phyloP scores from a whole-genome alignment of 2,797 vertebrate genomes.

The Sarcoramphus papa region DNA sequence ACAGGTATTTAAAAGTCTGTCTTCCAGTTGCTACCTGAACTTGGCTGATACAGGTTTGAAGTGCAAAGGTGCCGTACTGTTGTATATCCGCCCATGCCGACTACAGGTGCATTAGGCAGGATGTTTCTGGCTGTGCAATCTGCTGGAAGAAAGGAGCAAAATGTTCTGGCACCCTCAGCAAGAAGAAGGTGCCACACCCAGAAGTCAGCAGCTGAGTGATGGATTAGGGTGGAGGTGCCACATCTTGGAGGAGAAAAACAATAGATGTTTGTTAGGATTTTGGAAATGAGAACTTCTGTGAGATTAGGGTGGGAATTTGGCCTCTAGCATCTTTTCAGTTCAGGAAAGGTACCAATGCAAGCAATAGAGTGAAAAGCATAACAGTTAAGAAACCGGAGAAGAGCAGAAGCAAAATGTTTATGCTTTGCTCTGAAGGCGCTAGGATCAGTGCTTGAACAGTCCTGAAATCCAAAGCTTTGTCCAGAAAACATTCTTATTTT shows the following conservation, averaged over 20 bases:
- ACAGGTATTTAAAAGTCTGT: not conserved
- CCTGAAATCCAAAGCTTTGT: not conserved
- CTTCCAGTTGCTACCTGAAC: not conserved
- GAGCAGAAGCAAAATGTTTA: not conserved
- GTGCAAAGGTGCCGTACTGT: rapidly evolving
- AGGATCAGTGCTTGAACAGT: not conserved
- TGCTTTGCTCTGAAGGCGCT: not conserved
- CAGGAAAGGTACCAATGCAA: not conserved
- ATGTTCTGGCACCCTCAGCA: not conserved
- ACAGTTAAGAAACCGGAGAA: not conserved
- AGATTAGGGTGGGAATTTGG: not conserved
- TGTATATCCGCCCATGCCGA: rapidly evolving
- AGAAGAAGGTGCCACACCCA: not conserved
- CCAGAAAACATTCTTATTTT: not conserved
- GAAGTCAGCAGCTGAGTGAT: not conserved
- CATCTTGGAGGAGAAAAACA: not conserved
- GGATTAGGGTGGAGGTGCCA: not conserved
- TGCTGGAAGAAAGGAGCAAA: not conserved
- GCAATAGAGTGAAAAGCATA: not conserved
- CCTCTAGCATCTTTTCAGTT: not conserved
- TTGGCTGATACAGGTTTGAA: not conserved
- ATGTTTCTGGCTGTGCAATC: not conserved
- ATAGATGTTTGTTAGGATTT: not conserved
- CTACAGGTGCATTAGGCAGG: not conserved
- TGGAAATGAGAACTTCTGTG: not conserved